Conservation (phyloP, 2,888 invertebrate genomes). For the Hirtodrosophila trivittata region DNA sequence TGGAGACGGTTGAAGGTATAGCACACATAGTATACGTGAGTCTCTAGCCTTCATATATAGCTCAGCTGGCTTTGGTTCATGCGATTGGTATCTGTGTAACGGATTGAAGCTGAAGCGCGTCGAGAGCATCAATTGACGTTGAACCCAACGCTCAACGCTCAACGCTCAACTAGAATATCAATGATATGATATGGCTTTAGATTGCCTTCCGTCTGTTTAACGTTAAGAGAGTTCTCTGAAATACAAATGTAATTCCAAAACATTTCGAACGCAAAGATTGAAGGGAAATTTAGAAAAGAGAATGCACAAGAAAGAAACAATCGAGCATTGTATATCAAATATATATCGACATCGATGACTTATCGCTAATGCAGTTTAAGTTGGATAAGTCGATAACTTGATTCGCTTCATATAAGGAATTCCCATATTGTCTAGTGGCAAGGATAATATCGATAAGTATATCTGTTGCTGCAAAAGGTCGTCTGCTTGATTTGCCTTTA, state of each 20-base stretch:
- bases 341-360: no score
- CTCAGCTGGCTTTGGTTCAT: constrained; percentile 48
- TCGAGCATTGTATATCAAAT: no score
- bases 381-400: no score
- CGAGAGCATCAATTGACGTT: constrained; percentile 9
- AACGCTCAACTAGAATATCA: constrained; percentile 15
- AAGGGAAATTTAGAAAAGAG: neutral
- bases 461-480: no score
- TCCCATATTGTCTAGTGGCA: constrained; percentile 3
- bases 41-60: constrained; percentile 4
- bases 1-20: constrained; percentile 5
- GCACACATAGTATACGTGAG: constrained; percentile 2
- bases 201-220: neutral
- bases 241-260: neutral
- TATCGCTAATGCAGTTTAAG: no score
- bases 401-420: no score
- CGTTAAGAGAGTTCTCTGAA: no score
- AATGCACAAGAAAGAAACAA: neutral
- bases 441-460: no score
- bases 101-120: constrained; percentile 22
- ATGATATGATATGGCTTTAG: neutral
- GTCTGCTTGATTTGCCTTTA: no score
- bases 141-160: neutral
- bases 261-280: neutral
- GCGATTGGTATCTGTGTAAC: constrained; percentile 37